Evolutionary conservation across 1,140 invertebrate genomes (phyloP), one percentile per base, ranked within the genome.

Genomic region (Aphaenogaster rudis): DNA sequence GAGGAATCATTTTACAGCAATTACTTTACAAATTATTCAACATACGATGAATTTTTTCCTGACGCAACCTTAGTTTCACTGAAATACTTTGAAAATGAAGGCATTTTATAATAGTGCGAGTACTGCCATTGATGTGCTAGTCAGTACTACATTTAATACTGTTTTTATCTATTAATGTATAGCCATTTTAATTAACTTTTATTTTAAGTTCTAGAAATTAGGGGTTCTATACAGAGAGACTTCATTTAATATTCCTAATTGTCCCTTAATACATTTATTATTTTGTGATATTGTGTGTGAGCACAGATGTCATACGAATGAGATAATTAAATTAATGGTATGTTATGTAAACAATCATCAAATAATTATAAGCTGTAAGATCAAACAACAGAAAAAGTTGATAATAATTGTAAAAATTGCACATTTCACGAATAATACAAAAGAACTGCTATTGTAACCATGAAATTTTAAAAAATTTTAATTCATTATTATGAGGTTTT

Each of bases 11-110:
- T 77, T 17, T 59, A 7, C 13, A 77, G n/a, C n/a, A 59, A 15
- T 45, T 59, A 28, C 42, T 77, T 59, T 15, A 77, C 15, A 42
- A 21, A 28, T 45, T 59, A 76, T 36, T 59, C 54, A 59, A 39
- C 33, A 7, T n/a, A 50, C 21, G 39, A 8, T 69, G 13, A 42
- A 28, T 39, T 76, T 76, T 39, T 76, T 76, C 13, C 52, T 39
- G 7, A 15, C 2, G n/a, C 13, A 59, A 59, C n/a, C 13, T 42
- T 59, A 42, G 74, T 45, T 59, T 17, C 54, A 59, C 0, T 61
- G 11, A 42, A 77, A 77, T 59, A 21, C 7, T 42, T 59, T 9
- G 54, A 28, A 77, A 77, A 28, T 77, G 28, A 33, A 59, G n/a
- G 17, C 3, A 3, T 59, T 28, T 77, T 59, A 42, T 59, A 42